phyloP scores from a whole-genome alignment of 2,113 vertebrate genomes.

The Oreamnos americanus region DNA sequence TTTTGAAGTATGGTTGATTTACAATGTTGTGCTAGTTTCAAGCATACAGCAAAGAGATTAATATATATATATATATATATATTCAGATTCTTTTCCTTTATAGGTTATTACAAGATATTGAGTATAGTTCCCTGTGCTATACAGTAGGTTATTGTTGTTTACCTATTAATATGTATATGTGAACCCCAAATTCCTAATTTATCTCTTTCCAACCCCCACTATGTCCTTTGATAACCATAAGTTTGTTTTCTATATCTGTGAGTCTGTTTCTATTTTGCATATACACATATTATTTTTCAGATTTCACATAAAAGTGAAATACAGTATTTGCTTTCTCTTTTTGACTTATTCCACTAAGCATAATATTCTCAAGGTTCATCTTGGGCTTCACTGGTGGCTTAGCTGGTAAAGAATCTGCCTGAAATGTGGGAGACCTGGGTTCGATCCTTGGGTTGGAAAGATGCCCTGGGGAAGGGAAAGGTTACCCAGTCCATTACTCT shows the following conservation, averaged over 20 bases:
- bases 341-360: neutral
- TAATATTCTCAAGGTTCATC: neutral
- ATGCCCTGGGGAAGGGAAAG: neutral
- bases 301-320: neutral
- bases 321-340: neutral
- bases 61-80: neutral
- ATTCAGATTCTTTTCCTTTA: neutral
- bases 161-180: neutral
- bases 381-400: neutral
- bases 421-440: neutral
- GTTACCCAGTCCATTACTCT: neutral
- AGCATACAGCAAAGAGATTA: neutral
- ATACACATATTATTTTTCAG: neutral
- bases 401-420: neutral
- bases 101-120: neutral
- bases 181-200: neutral
- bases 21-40: neutral
- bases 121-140: neutral
- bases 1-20: neutral
- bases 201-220: neutral
- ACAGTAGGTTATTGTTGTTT: neutral
- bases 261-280: neutral
- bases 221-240: neutral
- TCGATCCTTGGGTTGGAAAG: neutral
- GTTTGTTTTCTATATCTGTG: neutral